Conservation (phyloP, 1,140 invertebrate species). For the Sitophilus oryzae region DNA sequence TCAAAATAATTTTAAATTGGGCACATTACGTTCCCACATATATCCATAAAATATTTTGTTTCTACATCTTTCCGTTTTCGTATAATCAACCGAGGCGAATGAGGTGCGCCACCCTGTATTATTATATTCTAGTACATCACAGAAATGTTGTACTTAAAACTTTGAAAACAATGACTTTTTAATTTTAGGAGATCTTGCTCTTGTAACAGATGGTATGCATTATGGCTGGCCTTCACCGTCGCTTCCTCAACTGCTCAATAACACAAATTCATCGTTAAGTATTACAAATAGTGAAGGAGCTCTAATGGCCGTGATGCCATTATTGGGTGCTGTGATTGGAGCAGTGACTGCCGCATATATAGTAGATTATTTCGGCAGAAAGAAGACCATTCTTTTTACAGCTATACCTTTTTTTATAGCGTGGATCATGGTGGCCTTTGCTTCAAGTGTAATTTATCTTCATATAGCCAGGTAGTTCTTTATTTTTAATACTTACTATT, state of each 20-base stretch:
- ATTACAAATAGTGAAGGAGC: constrained; percentile 40
- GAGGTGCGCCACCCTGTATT: too few species aligned
- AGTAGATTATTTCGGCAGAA: constrained; percentile 60
- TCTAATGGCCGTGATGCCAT: constrained; percentile 59
- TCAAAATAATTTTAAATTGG: too few species aligned
- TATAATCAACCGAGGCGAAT: too few species aligned
- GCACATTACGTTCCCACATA: too few species aligned
- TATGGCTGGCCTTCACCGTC: constrained; percentile 33
- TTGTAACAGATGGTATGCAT: constrained; percentile 34
- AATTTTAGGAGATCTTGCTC: constrained; percentile 27
- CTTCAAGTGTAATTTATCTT: constrained; percentile 43
- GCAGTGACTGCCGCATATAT: constrained; percentile 51
- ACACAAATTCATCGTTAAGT: constrained; percentile 35
- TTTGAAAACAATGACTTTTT: too few species aligned
- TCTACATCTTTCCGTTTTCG: too few species aligned
- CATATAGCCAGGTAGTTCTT: constrained; percentile 47
- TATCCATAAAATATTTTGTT: too few species aligned
- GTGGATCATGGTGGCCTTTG: constrained; percentile 54
- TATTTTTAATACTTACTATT: too few species aligned
- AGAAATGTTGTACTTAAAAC: too few species aligned
- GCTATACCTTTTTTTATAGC: constrained; percentile 55
- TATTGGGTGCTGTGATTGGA: constrained; percentile 56
- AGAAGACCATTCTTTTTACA: constrained; percentile 51
- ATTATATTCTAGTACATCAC: too few species aligned
- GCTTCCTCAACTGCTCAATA: constrained; percentile 43